Conservation (phyloP, 2,888 invertebrate species). For the Harmothoe impar region DNA sequence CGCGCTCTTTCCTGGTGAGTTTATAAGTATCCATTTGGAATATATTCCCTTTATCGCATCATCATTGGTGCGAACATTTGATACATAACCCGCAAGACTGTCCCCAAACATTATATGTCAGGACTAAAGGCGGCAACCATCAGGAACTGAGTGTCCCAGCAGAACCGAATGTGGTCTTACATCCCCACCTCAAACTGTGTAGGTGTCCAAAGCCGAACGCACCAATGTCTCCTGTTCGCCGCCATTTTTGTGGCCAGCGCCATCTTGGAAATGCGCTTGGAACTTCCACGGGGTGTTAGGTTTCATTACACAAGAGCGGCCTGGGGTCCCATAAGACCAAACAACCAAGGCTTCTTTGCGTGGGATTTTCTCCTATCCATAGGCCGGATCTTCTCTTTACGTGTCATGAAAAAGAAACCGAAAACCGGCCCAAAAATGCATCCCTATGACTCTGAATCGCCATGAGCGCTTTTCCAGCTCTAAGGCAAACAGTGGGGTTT, state of each 20-base stretch:
- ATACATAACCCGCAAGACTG: too few species aligned
- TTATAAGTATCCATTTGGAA: too few species aligned
- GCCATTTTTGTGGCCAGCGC: constrained; percentile 35
- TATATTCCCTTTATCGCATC: too few species aligned
- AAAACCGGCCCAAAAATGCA: background rate
- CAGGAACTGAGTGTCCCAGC: too few species aligned
- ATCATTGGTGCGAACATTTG: too few species aligned
- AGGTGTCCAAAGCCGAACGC: constrained; percentile 7
- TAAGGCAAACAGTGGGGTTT: constrained; percentile 14
- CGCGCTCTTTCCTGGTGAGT: too few species aligned
- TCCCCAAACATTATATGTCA: too few species aligned
- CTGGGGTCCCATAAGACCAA: constrained; percentile 22
- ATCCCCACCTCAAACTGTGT: too few species aligned
- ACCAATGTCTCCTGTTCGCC: constrained; percentile 14
- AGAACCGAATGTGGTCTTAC: too few species aligned
- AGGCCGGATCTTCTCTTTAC: constrained; percentile 39
- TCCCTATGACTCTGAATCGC: constrained; percentile 25
- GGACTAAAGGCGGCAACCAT: too few species aligned
- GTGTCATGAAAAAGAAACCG: constrained; percentile 20
- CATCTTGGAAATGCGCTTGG: constrained; percentile 6
- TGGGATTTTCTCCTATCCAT: constrained; percentile 34
- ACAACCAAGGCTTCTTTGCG: constrained; percentile 52
- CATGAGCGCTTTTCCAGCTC: constrained; percentile 27
- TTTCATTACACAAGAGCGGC: constrained; percentile 50
- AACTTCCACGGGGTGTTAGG: constrained; percentile 39